Evolutionary conservation across 2,113 vertebrate species (phyloP), one percentile per base, ranked within the genome.

Genomic region (Rhinopomastus cyanomelas): DNA sequence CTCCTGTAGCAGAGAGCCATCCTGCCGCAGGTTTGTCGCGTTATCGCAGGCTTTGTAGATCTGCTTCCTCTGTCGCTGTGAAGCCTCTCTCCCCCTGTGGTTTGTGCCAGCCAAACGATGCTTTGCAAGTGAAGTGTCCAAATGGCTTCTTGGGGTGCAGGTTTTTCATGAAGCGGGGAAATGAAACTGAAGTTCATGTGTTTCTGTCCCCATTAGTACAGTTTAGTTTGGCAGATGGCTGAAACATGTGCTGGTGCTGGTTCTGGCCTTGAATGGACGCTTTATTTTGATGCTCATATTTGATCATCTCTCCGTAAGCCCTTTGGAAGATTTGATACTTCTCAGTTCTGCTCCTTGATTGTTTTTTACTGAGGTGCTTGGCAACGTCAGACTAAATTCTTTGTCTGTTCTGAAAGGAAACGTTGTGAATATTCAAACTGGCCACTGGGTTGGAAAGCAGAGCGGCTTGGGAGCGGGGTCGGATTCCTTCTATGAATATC

Each of bases 401-500:
- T 8, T 66, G 16, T 91, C 57, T 96, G 11, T 80, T 66, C 91
- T 81, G 29, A 27, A 84, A 99, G 99, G 99, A 56, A 99, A 99
- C 27, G 98, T 99, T 65, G 98, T 99, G 72, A 99, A 99, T 92
- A 99, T 99, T 95, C 99, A 99, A 97, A 99, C 99, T 7, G 99
- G 99, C 59, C 98, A 98, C 37, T 99, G 99, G 99, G 98, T 99
- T 65, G 98, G 98, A 36, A 99, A 98, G 96, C 99, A 99, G 92
- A 99, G 99, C n/a, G 99, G 99, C 11, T 92, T 99, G 68, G 99
- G 99, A 56, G 99, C 99, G 6, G 99, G 99, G 8, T 98, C 98
- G 71, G 99, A 99, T 86, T 99, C 99, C 0, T 99, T 99, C 96
- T 99, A 99, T 30, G 99, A 99, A 90, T 99, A 99, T 91, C 98